Conservation (phyloP, 2,113 vertebrate species). For the Climacteris rufus region DNA sequence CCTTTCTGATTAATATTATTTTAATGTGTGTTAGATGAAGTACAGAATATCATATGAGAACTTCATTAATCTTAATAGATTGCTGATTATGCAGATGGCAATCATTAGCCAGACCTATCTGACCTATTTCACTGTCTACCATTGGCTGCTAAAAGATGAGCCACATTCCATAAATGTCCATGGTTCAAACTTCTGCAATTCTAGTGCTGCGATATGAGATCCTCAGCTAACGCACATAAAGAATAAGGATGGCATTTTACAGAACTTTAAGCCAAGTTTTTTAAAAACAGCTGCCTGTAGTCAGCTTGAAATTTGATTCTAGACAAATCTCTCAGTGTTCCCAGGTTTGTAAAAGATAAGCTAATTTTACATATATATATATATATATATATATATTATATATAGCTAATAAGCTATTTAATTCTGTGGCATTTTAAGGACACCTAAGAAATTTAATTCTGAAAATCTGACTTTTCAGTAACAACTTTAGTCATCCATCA, state of each 20-base stretch:
- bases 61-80: slow-evolving; percentile 46
- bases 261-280: not conserved
- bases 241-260: not conserved
- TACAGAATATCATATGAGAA: not conserved
- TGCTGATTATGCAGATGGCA: slow-evolving; percentile 24
- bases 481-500: not conserved
- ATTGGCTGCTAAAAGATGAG: not conserved
- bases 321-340: not conserved
- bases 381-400: too few species aligned
- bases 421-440: not conserved
- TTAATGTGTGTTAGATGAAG: slow-evolving; percentile 19
- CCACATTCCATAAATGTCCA: not conserved
- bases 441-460: not conserved
- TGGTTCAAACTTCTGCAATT: not conserved
- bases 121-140: not conserved
- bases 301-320: not conserved
- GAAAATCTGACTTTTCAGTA: not conserved
- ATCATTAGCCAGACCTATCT: not conserved
- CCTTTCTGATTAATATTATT: slow-evolving; percentile 35
- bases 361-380: too few species aligned
- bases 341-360: not conserved
- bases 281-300: not conserved
- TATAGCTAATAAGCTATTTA: too few species aligned
- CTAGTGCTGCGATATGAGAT: not conserved
- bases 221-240: not conserved